These are phyloP conservation scores for Luehdorfia chinensis DNA, from an alignment of 1,140 invertebrate species.

Conservation along the genomic window DNA sequence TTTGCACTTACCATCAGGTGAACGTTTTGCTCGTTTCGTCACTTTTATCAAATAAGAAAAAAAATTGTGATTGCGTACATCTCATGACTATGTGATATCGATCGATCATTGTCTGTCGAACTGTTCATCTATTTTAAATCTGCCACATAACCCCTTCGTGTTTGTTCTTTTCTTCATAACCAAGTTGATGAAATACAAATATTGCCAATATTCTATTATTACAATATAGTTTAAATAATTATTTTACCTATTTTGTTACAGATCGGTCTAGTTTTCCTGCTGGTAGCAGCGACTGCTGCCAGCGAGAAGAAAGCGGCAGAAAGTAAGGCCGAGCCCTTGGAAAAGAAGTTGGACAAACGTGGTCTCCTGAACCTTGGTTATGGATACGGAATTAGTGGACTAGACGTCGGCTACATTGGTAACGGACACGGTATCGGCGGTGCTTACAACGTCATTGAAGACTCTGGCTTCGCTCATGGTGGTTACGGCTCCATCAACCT, in stretches of 20 bases:
- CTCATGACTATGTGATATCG: not conserved
- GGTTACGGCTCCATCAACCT: conserved; percentile 62
- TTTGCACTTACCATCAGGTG: too few species aligned
- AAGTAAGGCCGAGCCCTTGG: conserved; percentile 78
- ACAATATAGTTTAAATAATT: not conserved
- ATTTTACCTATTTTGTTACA: conserved; percentile 63
- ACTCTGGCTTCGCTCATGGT: conserved; percentile 59
- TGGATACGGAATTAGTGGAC: conserved; percentile 78
- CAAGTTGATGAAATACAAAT: too few species aligned
- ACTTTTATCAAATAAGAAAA: too few species aligned
- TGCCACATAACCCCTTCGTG: not conserved
- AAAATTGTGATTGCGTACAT: too few species aligned
- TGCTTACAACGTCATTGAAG: conserved; percentile 78
- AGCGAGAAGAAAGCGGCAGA: conserved; percentile 80
- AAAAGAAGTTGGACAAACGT: conserved; percentile 79
- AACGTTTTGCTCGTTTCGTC: too few species aligned
- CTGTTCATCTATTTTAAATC: conserved; percentile 1
- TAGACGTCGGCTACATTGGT: conserved; percentile 82
- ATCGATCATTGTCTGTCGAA: not conserved
- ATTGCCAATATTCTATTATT: not conserved
- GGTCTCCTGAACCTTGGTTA: conserved; percentile 79
- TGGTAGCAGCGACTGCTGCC: conserved; percentile 82
- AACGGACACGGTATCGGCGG: conserved; percentile 80
- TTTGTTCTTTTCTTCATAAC: not conserved
- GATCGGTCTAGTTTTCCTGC: conserved; percentile 83